Percentiles rank a stretch among this genome's conserved stretches.
Conservation (phyloP, 1,140 invertebrate species). For the Lordiphosa stackelbergi region DNA sequence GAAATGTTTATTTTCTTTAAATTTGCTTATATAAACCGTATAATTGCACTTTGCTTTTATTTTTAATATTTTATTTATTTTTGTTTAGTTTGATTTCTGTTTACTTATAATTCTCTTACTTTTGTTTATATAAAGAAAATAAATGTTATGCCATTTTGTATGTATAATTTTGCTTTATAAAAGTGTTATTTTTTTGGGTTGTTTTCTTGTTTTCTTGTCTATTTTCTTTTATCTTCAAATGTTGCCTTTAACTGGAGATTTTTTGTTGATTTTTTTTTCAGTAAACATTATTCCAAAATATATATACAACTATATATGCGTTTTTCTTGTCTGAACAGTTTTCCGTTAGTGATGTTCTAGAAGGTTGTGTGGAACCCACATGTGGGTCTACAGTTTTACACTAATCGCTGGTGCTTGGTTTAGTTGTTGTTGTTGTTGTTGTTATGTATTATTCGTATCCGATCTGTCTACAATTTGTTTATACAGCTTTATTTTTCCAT, state of each 20-base stretch:
- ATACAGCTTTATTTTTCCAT: conserved; percentile 28
- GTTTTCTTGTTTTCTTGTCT: conserved; percentile 15
- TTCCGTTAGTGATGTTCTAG: conserved; percentile 34
- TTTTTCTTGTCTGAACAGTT: conserved; percentile 38
- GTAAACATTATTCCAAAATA: conserved; percentile 74
- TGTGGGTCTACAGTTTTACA: conserved; percentile 8
- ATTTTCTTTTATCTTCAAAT: conserved; percentile 34
- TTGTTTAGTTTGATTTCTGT: conserved; percentile 46
- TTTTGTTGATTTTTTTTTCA: conserved; percentile 39
- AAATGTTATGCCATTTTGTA: conserved; percentile 32
- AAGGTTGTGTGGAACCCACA: conserved; percentile 18
- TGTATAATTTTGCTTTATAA: conserved; percentile 58
- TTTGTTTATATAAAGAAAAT: conserved; percentile 51
- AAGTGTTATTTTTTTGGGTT: conserved; percentile 26
- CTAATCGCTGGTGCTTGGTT: conserved; percentile 43
- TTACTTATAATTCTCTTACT: conserved; percentile 28
- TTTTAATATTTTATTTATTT: conserved; percentile 27
- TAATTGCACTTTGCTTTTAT: conserved; percentile 69
- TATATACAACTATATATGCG: conserved; percentile 69
- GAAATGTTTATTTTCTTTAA: conserved; percentile 55
- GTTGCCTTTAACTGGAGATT: conserved; percentile 41
- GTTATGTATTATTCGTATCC: conserved; percentile 51
- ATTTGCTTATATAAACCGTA: conserved; percentile 71
- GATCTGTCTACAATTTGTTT: conserved; percentile 59
- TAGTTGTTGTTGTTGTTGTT: conserved; percentile 39